phyloP scores from a whole-genome alignment of 2,888 invertebrate genomes.

The Nymphalis c-album region DNA sequence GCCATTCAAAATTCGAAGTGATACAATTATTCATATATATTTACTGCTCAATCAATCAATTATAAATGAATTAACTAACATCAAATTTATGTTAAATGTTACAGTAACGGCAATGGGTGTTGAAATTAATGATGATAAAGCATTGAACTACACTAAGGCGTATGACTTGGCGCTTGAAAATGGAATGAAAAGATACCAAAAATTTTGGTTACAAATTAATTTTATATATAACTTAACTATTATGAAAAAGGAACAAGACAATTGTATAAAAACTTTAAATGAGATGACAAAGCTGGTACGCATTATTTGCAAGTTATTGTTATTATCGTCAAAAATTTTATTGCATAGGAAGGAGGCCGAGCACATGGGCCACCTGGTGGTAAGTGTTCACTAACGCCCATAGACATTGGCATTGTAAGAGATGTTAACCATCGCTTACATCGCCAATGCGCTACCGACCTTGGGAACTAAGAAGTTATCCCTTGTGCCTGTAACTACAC shows the following conservation, averaged over 20 bases:
- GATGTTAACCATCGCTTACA: no score
- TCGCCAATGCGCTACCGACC: no score
- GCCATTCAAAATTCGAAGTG: no score
- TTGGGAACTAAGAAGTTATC: no score
- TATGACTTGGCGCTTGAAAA: neutral
- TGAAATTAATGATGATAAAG: neutral
- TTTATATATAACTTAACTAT: neutral
- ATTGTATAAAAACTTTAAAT: neutral
- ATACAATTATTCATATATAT: no score
- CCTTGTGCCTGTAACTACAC: no score
- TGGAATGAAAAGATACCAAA: neutral
- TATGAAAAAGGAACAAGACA: neutral
- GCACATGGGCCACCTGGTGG: no score
- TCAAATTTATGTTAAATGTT: neutral
- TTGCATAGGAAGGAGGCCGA: no score
- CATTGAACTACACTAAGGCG: neutral
- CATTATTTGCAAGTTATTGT: neutral
- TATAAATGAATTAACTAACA: no score
- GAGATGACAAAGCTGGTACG: neutral
- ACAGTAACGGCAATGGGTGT: slow-evolving; percentile 2
- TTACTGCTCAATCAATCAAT: no score
- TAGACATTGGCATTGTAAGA: no score
- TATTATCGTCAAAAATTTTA: neutral
- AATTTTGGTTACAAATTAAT: neutral
- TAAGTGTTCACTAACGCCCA: no score